phyloP scores from a whole-genome alignment of 2,888 invertebrate species.

The Drosophila limbata region DNA sequence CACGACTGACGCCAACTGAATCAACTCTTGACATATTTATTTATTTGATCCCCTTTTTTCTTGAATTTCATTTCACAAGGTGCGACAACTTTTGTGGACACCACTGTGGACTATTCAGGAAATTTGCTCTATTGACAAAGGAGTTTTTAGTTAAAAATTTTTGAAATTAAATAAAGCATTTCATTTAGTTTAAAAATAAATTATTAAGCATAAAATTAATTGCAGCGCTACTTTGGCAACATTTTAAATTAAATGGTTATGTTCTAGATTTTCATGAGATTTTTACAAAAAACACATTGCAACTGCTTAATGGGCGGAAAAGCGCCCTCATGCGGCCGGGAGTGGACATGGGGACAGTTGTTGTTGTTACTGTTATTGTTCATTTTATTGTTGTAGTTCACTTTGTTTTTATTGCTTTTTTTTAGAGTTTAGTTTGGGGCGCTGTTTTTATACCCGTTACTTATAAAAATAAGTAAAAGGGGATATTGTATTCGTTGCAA shows the following conservation, averaged over 20 bases:
- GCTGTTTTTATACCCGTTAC: no score
- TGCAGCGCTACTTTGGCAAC: neutral
- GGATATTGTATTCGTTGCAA: no score
- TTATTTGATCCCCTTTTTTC: neutral
- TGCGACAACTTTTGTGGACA: conserved; percentile 19
- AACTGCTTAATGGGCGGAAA: conserved; percentile 66
- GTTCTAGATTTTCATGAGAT: neutral
- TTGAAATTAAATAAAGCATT: no score
- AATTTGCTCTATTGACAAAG: no score
- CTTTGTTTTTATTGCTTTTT: neutral
- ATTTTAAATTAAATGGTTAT: neutral
- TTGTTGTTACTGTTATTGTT: conserved; percentile 17
- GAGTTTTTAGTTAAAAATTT: no score
- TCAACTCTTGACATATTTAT: conserved; percentile 22
- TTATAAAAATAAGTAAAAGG: no score
- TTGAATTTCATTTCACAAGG: neutral
- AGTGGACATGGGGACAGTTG: conserved; percentile 38
- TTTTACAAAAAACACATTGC: conserved; percentile 15
- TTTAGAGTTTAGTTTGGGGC: conserved; percentile 18
- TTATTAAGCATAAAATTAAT: no score
- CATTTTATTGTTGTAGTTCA: conserved; percentile 1
- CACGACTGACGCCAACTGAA: conserved; percentile 35
- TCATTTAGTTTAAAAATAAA: no score
- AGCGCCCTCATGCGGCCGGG: conserved; percentile 53
- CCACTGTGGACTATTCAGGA: neutral